A percentile compares a stretch with the other conserved stretches of the same genome.
These are phyloP conservation scores for Hemibagrus wyckioides DNA, from an alignment of 2,113 vertebrate species.

Conservation along the genomic window DNA sequence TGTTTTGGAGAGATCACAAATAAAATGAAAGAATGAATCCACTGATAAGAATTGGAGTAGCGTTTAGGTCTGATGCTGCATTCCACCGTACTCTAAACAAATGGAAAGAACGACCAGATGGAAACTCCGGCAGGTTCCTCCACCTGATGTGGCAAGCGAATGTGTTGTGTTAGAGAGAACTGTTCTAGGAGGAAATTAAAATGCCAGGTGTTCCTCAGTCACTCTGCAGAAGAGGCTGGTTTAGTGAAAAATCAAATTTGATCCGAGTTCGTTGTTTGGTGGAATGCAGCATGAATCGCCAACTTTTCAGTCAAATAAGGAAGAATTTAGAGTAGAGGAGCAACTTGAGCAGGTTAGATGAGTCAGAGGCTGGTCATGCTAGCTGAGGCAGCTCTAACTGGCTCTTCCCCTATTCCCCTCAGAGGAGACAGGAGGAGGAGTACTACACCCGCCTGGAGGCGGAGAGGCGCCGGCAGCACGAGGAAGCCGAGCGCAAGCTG, in stretches of 20 bases:
- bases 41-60: neutral
- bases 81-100: neutral
- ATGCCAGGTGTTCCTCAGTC: too few species aligned
- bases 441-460: conserved; percentile 97
- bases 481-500: conserved; percentile 91
- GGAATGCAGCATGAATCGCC: neutral
- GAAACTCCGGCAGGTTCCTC: neutral
- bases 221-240: too few species aligned
- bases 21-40: neutral
- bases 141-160: neutral
- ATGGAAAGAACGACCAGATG: neutral
- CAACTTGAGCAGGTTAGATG: conserved; percentile 4
- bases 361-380: conserved; percentile 13
- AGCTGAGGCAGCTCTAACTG: conserved; percentile 66
- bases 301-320: neutral
- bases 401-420: conserved; percentile 70
- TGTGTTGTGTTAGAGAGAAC: neutral
- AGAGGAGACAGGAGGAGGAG: conserved; percentile 98
- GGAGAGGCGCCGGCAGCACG: conserved; percentile 92
- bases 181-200: neutral
- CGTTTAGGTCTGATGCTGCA: neutral
- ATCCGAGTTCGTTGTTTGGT: neutral
- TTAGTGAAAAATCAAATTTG: too few species aligned
- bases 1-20: neutral
- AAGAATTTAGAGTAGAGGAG: neutral